Evolutionary conservation across 2,113 vertebrate species (phyloP).

Genomic region (Notarius quadriscutis): DNA sequence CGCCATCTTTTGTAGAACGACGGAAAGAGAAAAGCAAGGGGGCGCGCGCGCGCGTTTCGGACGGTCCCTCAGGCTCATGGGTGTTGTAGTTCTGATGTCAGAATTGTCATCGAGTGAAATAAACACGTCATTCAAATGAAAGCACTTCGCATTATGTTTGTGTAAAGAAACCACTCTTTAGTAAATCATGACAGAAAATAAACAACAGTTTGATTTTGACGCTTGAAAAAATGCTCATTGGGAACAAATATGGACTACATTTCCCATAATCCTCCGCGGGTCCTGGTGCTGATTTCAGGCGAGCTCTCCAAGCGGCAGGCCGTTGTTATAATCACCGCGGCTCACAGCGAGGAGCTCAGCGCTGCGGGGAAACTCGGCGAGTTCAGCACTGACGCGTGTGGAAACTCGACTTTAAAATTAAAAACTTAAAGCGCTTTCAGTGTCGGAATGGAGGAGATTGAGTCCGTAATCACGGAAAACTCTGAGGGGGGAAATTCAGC

Average conservation of each 20-base stretch:
- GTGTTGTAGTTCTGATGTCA: constrained; percentile 64
- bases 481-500: constrained; percentile 64
- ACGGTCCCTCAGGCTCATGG: constrained; percentile 50
- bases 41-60: constrained; percentile 46
- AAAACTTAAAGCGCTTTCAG: no score
- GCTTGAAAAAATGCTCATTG: no score
- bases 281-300: neutral
- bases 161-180: neutral
- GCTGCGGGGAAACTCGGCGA: constrained; percentile 67
- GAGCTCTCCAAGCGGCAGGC: neutral
- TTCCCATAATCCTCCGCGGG: constrained; percentile 35
- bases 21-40: constrained; percentile 65
- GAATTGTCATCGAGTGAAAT: neutral
- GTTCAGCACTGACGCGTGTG: constrained; percentile 23
- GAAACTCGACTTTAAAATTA: neutral
- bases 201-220: fast-evolving
- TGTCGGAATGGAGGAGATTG: constrained; percentile 65
- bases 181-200: neutral
- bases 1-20: constrained; percentile 80
- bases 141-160: no score
- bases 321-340: constrained; percentile 69
- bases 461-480: constrained; percentile 66
- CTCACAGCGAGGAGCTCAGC: constrained; percentile 54
- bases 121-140: no score
- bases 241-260: neutral